Evolutionary conservation across 2,113 vertebrate species (phyloP), one percentile per base, ranked within the genome.

Genomic region (Probosciger aterrimus): DNA sequence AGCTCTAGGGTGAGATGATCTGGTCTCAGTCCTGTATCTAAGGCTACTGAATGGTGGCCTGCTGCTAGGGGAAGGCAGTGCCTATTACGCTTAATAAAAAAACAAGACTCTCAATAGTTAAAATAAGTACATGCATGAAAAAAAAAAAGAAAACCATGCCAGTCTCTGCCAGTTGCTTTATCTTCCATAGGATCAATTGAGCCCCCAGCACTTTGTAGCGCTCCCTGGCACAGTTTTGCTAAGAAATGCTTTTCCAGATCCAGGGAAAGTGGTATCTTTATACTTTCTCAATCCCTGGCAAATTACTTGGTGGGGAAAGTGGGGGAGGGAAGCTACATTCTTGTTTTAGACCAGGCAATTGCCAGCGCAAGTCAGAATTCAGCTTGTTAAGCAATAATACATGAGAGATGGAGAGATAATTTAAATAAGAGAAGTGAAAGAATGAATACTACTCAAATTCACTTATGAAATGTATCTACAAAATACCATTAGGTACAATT

Each of bases 341-440:
- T 97, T 96, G 55, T 91, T 95, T 95, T 92, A 91, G 69, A 49
- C 57, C 55, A 90, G 95, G 70, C 12, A 68, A 88, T 94, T 93
- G 50, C 82, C 86, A 92, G 68, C 60, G 59, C 39, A 78, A 88
- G 79, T 96, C 80, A 92, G 86, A 96, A 92, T 85, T 96, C 65
- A 53, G 44, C 46, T 94, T 93, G 75, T 95, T 79, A 95, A 95
- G 82, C 47, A 80, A 59, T 43, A 75, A 86, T 64, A 88, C 60
- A 20, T 28, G 17, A 95, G 81, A 81, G 55, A 53, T 69, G 5
- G 31, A 64, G 13, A 91, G 44, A 86, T 85, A 78, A 95, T 57
- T 93, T 94, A 92, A 95, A 75, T 83, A 85, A 91, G 73, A 92
- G 90, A 90, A 86, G 35, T 78, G 31, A 88, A 91, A 53, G 64